A percentile compares a stretch with the other conserved stretches of the same genome.
These are phyloP conservation scores for Drosophila lini DNA, from an alignment of 1,140 invertebrate genomes.

Conservation along the genomic window DNA sequence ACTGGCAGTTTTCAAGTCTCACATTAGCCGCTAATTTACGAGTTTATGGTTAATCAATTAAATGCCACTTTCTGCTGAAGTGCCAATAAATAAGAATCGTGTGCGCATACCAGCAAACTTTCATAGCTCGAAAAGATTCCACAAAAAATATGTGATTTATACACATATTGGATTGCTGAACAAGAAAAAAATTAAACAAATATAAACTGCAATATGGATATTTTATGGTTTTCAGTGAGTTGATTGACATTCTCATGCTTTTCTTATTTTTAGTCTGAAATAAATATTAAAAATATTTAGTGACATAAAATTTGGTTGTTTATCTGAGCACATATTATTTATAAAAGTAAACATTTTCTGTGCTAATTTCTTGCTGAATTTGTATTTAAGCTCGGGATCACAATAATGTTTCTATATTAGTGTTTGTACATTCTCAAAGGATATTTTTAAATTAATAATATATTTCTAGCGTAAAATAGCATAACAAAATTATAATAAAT, in stretches of 20 bases:
- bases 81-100: constrained; percentile 33
- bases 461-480: not conserved
- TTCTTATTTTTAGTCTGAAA: not conserved
- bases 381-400: not conserved
- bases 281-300: not conserved
- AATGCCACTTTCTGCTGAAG: constrained; percentile 15
- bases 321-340: not conserved
- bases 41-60: constrained; percentile 52
- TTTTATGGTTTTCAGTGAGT: constrained; percentile 2
- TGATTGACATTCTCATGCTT: not conserved
- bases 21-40: constrained; percentile 38
- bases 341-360: not conserved
- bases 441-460: not conserved
- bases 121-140: not conserved
- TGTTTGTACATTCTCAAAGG: not conserved
- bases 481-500: not conserved
- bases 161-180: not conserved
- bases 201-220: not conserved
- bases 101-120: constrained; percentile 2
- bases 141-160: constrained; percentile 5
- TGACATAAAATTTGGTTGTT: too few relatives aligned
- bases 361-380: not conserved
- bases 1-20: constrained; percentile 7
- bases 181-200: not conserved
- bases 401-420: not conserved